Evolutionary conservation across 1,140 invertebrate genomes (phyloP).

Genomic region (Bacillus rossius): DNA sequence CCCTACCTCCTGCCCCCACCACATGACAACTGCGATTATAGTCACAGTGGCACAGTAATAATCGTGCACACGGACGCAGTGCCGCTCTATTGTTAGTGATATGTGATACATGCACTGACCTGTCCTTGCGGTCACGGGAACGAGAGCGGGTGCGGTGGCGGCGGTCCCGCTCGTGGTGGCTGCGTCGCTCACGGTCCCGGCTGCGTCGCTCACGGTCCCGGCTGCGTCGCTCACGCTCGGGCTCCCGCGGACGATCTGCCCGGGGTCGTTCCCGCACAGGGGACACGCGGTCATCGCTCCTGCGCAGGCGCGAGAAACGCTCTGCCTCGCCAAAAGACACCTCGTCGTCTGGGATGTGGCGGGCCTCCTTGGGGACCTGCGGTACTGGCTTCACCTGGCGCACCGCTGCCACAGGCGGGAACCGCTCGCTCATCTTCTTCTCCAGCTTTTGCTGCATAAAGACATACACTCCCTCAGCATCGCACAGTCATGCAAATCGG

Average conservation of each 20-base stretch:
- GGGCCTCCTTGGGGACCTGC: conserved; percentile 29
- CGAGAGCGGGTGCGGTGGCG: conserved; percentile 18
- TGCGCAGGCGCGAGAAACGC: conserved; percentile 18
- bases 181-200: conserved; percentile 25
- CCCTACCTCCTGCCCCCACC: too few relatives aligned
- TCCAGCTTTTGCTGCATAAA: conserved; percentile 66
- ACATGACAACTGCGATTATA: too few relatives aligned
- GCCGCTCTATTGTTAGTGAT: too few relatives aligned
- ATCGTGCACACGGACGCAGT: background rate
- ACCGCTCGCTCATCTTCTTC: conserved; percentile 57
- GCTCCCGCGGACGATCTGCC: background rate
- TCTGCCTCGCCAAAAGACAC: conserved; percentile 48
- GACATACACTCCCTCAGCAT: too few relatives aligned
- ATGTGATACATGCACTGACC: background rate
- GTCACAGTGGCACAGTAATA: background rate
- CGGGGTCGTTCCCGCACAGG: background rate
- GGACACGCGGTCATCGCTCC: background rate
- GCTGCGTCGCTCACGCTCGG: background rate
- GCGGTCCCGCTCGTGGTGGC: conserved; percentile 17
- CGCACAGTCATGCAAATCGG: too few relatives aligned
- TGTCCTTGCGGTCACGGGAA: conserved; percentile 2
- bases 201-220: conserved; percentile 6
- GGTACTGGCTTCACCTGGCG: conserved; percentile 34
- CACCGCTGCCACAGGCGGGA: conserved; percentile 43
- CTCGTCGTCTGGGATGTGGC: conserved; percentile 48